These are phyloP conservation scores for Danio kyathit DNA, from an alignment of 2,797 vertebrate species.

Conservation along the genomic window DNA sequence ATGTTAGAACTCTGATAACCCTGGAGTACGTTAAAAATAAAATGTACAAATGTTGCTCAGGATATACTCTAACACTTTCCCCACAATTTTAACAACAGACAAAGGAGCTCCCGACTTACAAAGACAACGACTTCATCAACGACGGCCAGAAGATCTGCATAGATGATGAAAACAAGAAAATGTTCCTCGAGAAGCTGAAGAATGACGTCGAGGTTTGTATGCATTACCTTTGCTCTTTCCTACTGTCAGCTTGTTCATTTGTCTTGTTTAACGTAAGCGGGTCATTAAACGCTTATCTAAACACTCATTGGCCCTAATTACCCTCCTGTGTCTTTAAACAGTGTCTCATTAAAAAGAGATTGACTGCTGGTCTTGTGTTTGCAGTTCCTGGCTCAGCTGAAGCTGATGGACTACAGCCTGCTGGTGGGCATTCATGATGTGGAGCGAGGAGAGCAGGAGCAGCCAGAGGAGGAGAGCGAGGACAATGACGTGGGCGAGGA, in stretches of 20 bases:
- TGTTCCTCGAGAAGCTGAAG: constrained; percentile 96
- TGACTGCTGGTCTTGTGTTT: constrained; percentile 1
- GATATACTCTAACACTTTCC: constrained; percentile 1
- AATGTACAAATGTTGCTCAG: neutral
- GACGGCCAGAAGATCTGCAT: constrained; percentile 97
- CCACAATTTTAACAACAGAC: constrained; percentile 79
- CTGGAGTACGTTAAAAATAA: neutral
- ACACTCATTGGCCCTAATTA: constrained; percentile 15
- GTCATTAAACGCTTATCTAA: constrained; percentile 30
- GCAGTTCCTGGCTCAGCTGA: constrained; percentile 95
- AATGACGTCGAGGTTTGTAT: constrained; percentile 94
- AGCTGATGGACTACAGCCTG: constrained; percentile 99
- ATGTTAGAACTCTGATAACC: no score
- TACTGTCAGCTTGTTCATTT: neutral
- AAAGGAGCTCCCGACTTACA: constrained; percentile 98
- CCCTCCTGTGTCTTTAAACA: constrained; percentile 1
- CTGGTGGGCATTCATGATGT: constrained; percentile 98
- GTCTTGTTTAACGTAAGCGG: constrained; percentile 20
- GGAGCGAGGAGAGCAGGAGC: constrained; percentile 93
- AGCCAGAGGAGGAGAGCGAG: constrained; percentile 90
- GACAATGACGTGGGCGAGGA: constrained; percentile 97
- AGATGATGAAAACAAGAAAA: constrained; percentile 94
- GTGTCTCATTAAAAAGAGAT: constrained; percentile 12
- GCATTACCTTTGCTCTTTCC: neutral
- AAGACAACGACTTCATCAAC: constrained; percentile 99